Conservation (phyloP, 2,113 vertebrate species). For the Clarias gariepinus region DNA sequence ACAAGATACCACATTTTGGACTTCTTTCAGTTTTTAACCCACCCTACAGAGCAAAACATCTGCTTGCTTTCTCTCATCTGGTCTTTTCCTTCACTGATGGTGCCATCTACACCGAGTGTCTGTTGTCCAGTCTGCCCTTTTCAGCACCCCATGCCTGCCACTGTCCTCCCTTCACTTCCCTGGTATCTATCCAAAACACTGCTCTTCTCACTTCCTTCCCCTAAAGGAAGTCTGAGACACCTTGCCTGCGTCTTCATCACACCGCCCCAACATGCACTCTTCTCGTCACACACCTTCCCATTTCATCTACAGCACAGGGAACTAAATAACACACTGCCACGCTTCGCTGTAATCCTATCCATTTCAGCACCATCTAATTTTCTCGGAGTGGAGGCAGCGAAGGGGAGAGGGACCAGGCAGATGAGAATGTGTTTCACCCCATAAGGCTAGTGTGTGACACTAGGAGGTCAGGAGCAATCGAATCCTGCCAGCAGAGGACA, state of each 20-base stretch:
- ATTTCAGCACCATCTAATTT: conserved; percentile 56
- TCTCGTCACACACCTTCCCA: conserved; percentile 28
- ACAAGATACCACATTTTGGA: conserved; percentile 47
- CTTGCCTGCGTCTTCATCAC: background rate
- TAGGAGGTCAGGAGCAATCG: conserved; percentile 40
- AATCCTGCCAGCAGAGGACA: conserved; percentile 29
- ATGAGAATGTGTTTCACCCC: conserved; percentile 28
- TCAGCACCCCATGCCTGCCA: conserved; percentile 1
- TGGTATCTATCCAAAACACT: conserved; percentile 22
- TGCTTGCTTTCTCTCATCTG: conserved; percentile 48
- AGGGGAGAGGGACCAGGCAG: conserved; percentile 35
- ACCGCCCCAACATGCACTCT: conserved; percentile 16
- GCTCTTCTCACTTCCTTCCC: background rate
- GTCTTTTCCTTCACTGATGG: conserved; percentile 41
- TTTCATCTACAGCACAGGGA: conserved; percentile 34
- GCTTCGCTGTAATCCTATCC: conserved; percentile 54
- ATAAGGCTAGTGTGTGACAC: conserved; percentile 35
- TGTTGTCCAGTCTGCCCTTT: conserved; percentile 41
- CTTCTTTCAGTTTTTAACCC: conserved; percentile 16
- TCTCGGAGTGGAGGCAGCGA: conserved; percentile 51
- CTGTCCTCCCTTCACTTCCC: conserved; percentile 4
- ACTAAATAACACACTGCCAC: conserved; percentile 52
- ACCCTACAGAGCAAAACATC: conserved; percentile 47
- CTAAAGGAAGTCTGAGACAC: background rate
- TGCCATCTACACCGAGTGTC: conserved; percentile 23